Conservation (phyloP, 2,888 invertebrate species). For the Zygaena filipendulae region DNA sequence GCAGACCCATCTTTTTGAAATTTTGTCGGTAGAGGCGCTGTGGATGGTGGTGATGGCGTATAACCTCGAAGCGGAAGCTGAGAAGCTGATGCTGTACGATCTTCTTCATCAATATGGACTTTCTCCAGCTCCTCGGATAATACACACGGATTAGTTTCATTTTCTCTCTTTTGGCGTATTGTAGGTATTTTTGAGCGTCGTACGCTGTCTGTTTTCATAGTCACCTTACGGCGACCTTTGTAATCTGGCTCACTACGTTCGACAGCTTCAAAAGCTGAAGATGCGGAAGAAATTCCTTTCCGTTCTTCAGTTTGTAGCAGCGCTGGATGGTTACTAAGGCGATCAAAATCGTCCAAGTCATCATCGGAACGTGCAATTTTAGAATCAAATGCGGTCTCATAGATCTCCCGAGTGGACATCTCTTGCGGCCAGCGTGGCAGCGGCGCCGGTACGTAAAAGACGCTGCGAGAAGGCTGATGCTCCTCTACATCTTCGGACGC, state of each 20-base stretch:
- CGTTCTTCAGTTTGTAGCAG: slow-evolving; percentile 69
- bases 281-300: slow-evolving; percentile 57
- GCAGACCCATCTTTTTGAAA: slow-evolving; percentile 78
- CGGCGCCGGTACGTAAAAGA: slow-evolving; percentile 76
- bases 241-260: slow-evolving; percentile 59
- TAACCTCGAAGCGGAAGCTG: slow-evolving; percentile 76
- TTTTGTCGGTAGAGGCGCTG: slow-evolving; percentile 84
- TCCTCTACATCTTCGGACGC: slow-evolving; percentile 75
- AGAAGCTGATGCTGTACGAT: slow-evolving; percentile 63
- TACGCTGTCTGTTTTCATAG: slow-evolving; percentile 64
- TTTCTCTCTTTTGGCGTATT: slow-evolving; percentile 61
- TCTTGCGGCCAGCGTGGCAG: slow-evolving; percentile 72
- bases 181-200: slow-evolving; percentile 71
- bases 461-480: slow-evolving; percentile 72
- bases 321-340: slow-evolving; percentile 83
- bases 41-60: slow-evolving; percentile 86
- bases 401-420: slow-evolving; percentile 77
- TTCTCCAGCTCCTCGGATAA: slow-evolving; percentile 70
- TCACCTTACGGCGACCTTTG: slow-evolving; percentile 68
- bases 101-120: slow-evolving; percentile 71
- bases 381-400: slow-evolving; percentile 92
- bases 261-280: slow-evolving; percentile 60
- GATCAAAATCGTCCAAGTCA: slow-evolving; percentile 83
- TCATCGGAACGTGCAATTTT: slow-evolving; percentile 84
- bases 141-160: slow-evolving; percentile 44